A percentile compares a stretch with the other conserved stretches of the same genome.
Conservation (phyloP, 2,113 vertebrate species). For the Crotalus helleri region DNA sequence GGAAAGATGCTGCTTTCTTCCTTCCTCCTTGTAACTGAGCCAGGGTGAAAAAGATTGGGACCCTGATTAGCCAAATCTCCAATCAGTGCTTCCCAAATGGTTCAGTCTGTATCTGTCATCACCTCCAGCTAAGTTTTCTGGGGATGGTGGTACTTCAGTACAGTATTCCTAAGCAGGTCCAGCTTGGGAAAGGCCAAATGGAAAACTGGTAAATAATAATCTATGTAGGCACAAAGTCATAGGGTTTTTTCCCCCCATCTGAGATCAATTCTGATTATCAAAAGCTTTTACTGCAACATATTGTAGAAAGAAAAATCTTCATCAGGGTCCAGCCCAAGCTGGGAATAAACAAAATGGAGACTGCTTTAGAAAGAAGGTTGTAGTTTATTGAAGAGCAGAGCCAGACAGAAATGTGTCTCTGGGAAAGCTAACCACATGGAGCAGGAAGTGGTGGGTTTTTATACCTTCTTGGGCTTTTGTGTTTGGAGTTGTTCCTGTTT, state of each 20-base stretch:
- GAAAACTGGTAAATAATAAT: not conserved
- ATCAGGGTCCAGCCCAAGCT: no score
- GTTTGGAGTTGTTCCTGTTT: no score
- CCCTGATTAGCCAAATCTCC: not conserved
- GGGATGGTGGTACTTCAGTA: not conserved
- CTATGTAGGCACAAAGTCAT: not conserved
- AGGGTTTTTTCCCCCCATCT: not conserved
- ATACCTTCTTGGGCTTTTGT: no score
- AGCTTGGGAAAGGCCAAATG: not conserved
- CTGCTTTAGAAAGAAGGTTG: no score
- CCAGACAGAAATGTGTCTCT: no score
- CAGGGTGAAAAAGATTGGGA: not conserved
- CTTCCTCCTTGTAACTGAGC: not conserved
- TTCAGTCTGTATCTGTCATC: not conserved
- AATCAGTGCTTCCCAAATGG: not conserved
- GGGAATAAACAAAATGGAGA: no score
- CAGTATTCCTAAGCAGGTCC: not conserved
- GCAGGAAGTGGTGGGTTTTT: no score
- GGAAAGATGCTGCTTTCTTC: not conserved
- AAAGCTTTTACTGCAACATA: not conserved
- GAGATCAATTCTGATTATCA: not conserved
- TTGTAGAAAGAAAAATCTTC: no score
- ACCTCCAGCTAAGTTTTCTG: not conserved
- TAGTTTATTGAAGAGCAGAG: no score
- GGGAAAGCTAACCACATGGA: no score